Evolutionary conservation across 1,140 invertebrate genomes (phyloP), one percentile per base, ranked within the genome.

Genomic region (Diploscapter pachys): DNA sequence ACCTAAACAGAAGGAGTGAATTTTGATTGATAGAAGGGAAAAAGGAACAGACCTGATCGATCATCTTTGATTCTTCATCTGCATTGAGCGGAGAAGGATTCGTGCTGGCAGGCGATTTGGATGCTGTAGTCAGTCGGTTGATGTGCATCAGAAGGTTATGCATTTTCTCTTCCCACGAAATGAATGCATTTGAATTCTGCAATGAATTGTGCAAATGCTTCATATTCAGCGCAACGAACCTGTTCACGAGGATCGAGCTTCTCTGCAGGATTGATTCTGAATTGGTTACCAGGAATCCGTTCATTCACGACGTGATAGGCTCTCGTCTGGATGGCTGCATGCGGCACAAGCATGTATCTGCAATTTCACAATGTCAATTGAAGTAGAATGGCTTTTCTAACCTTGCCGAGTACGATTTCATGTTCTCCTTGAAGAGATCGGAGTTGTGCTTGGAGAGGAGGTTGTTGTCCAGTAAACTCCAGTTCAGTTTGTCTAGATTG

Each of bases 371-470:
- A 31, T 31, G 31, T 31, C 31, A 31, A 31, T 31, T 31, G 31
- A 31, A 31, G 31, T 59, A 11, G 31, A 59, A 59, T 11, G 57
- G 31, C 9, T 11, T 54, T 62, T 5, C 71, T 50, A 55, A 83
- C 78, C 78, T 78, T n/a, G 78, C 76, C 5, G 82, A 83, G 64
- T 80, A 83, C 51, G 81, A 83, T 67, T 83, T 83, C 70, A 79
- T 81, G 11, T 82, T 69, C 13, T 83, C 81, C 48, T 63, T 72
- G 62, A 78, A 83, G 13, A 82, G 55, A 4, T 8, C 62, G 51
- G 63, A 65, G 66, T 69, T 71, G 54, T 56, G 56, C 11, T 68
- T 78, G 54, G n/a, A 49, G 65, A 79, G 75, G 51, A 83, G 56
- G 5, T 73, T 55, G 2, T 57, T 31, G 55, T 83, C 82, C n/a